phyloP scores from a whole-genome alignment of 1,140 invertebrate species.

The Neotoxoptera formosana region DNA sequence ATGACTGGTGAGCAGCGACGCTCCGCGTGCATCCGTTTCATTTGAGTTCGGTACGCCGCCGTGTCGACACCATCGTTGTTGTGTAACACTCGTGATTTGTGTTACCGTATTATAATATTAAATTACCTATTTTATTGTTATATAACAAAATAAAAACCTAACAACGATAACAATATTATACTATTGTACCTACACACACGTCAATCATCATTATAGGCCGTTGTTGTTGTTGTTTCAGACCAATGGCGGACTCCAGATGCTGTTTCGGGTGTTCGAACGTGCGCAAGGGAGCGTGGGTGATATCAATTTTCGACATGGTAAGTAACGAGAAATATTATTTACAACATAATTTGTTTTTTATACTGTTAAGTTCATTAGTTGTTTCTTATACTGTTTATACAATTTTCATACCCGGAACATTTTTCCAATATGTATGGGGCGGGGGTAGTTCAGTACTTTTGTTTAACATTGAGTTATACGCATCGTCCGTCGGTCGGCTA shows the following conservation, averaged over 20 bases:
- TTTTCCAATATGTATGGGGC: neutral
- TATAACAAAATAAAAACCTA: neutral
- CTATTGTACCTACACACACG: neutral
- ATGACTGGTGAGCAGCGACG: neutral
- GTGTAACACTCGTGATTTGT: neutral
- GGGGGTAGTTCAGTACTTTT: no score
- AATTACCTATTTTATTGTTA: neutral
- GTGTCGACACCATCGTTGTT: neutral
- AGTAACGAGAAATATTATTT: neutral
- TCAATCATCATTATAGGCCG: neutral
- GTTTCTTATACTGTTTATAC: neutral
- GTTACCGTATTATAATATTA: neutral
- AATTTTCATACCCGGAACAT: neutral
- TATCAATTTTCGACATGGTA: constrained; percentile 4
- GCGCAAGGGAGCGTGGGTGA: constrained; percentile 1
- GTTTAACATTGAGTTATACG: no score
- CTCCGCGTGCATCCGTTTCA: neutral
- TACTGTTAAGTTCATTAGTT: neutral
- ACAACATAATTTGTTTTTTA: neutral
- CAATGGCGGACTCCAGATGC: constrained; percentile 27
- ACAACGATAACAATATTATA: neutral
- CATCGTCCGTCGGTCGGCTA: no score
- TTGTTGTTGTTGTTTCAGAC: neutral
- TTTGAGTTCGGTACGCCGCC: neutral
- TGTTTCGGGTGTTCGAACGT: constrained; percentile 40